Evolutionary conservation across 92 coral and sea anemone genomes (phyloP), one percentile per base, ranked within the genome.

Genomic region (Zoanthus sansibaricus): DNA sequence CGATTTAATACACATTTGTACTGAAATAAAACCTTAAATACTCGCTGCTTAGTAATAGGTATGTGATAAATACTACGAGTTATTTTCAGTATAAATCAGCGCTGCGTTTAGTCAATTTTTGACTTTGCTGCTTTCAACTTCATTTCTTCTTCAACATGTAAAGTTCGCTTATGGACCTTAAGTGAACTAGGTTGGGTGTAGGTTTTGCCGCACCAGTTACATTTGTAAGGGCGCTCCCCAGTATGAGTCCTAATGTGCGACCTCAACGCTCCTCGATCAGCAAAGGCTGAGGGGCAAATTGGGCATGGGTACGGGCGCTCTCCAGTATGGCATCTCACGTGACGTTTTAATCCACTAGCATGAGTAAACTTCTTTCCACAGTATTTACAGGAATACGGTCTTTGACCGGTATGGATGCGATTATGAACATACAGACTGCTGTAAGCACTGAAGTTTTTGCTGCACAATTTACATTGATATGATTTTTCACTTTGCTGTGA

Each of bases 341-440:
- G 94, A 78, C 94, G 94, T 78, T 91, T 91, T 45, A 91, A 72
- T n/a, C 94, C 94, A 47, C 94, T 91, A 58, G 94, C 90, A 74
- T 91, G 94, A 32, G 94, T 88, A 83, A 91, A 91, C 69, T 83
- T 88, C 82, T 91, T 91, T 78, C 86, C 83, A 75, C 94, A 91
- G 82, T 91, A 89, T 45, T 79, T 91, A 52, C 94, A 91, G 72
- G 92, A 83, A 62, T 91, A 91, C 4, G 94, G 94, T 71, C 94
- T 88, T 33, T 88, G 94, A 77, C 94, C 94, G 4, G 94, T 91
- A 55, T 91, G 94, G 55, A 88, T 91, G 72, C 94, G 94, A 62
- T 87, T 89, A 86, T 91, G 94, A 77, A 91, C 94, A 62, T 91
- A 90, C 42, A 91, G 89, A 72, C 94, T 91, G 86, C 94, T 91